phyloP scores from a whole-genome alignment of 2,113 vertebrate species.

The Gracilinanus agilis region DNA sequence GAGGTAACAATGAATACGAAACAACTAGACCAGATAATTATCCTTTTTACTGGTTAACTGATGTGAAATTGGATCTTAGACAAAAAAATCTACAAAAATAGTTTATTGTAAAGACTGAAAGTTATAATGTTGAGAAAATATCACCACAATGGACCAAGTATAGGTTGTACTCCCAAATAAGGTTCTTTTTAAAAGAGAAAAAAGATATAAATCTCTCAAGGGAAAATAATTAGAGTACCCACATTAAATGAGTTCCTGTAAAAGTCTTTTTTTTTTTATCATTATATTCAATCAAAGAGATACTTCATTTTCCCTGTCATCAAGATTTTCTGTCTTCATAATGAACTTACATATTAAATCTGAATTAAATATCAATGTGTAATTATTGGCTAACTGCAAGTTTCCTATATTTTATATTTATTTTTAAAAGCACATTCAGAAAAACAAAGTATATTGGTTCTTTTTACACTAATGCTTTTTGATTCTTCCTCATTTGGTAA shows the following conservation, averaged over 20 bases:
- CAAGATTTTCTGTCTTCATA: background rate
- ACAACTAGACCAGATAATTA: background rate
- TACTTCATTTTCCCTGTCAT: background rate
- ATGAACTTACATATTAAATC: background rate
- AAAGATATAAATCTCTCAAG: background rate
- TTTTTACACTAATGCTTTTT: background rate
- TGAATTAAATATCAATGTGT: background rate
- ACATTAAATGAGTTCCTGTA: background rate
- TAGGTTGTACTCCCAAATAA: background rate
- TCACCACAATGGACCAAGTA: background rate
- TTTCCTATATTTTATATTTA: background rate
- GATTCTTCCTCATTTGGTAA: background rate
- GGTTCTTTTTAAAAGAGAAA: background rate
- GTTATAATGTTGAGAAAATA: background rate
- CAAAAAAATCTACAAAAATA: background rate
- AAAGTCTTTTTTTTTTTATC: background rate
- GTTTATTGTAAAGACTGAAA: background rate
- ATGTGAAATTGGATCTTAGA: background rate
- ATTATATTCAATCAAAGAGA: background rate
- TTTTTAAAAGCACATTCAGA: background rate
- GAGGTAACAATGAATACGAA: slow-evolving; percentile 22
- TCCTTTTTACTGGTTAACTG: slow-evolving; percentile 6
- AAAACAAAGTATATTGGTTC: background rate
- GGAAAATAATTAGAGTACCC: background rate
- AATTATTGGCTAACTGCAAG: background rate